Base-by-base conservation (phyloP, 2,888 invertebrate genomes). In the Acleris literana region DNA sequence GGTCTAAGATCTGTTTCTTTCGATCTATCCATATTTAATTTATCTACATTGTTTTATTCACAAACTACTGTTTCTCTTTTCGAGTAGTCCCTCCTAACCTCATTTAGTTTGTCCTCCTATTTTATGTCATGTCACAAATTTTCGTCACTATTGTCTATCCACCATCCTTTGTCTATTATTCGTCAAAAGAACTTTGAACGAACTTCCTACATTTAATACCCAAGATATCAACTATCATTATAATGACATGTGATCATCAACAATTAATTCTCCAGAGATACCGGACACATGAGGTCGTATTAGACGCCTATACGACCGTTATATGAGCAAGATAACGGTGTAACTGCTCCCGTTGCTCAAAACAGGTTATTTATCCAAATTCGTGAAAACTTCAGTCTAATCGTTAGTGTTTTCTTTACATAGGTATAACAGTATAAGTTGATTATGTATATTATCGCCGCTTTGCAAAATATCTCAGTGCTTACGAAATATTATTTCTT, bases 191-290 rank as follows among this genome's bases (percentile, higher is more conserved):
- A 25, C 52, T 51, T 33, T 33, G 33, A 33, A 22, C 25, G 25
- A 5, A 22, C 25, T 33, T 33, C 22, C 52, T 52, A 54, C 17
- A 53, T 39, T 6, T 6, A 22, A 16, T 25, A 48, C 44, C 18
- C 1, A 39, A 49, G 33, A 53, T 43, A 33, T 22, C 6, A n/a
- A 54, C 25, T n/a, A 43, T 55, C 49, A 54, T 55, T 60, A 60
- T 39, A 60, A 54, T 54, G 49, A 64, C 57, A 53, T 64, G 63
- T 60, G 59, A 64, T 64, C 64, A 64, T 64, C 58, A 29, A 49
- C 54, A 60, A 64, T 60, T 54, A 51, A 55, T 51, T 22, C 44
- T 18, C 48, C 64, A 49, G 59, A 56, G 22, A 57, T 54, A 60
- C 25, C 56, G 56, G 46, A 61, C 20, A 46, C 44, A 11, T 25